A percentile compares a stretch with the other conserved stretches of the same genome.
phyloP scores from a whole-genome alignment of 2,113 vertebrate species.

The Circaetus gallicus region DNA sequence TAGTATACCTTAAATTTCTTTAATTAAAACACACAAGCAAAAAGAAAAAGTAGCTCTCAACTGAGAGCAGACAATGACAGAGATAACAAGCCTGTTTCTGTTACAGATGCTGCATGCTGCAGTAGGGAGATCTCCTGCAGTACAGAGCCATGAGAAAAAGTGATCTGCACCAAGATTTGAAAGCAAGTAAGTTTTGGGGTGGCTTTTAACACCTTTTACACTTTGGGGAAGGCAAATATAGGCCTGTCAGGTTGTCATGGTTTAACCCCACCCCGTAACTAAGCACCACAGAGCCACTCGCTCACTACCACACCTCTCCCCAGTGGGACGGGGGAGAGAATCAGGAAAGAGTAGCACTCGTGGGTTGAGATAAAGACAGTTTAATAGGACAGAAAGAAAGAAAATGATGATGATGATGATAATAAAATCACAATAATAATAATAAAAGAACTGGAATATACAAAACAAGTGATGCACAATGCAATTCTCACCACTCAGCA shows the following conservation, averaged over 20 bases:
- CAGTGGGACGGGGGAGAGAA: no score
- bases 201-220: background rate
- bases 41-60: background rate
- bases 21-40: background rate
- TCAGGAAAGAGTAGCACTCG: no score
- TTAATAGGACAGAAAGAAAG: no score
- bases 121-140: background rate
- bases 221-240: background rate
- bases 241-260: background rate
- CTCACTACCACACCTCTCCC: no score
- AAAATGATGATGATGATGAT: no score
- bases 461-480: no score
- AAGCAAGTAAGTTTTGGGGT: background rate
- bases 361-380: no score
- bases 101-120: background rate
- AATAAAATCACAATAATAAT: no score
- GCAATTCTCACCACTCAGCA: no score
- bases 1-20: background rate
- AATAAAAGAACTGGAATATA: no score
- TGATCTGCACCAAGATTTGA: background rate
- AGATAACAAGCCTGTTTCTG: background rate
- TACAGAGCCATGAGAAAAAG: background rate
- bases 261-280: no score
- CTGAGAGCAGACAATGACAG: background rate
- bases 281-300: no score